Evolutionary conservation across 1,140 invertebrate genomes (phyloP).

Genomic region (Brachystomella parvula): DNA sequence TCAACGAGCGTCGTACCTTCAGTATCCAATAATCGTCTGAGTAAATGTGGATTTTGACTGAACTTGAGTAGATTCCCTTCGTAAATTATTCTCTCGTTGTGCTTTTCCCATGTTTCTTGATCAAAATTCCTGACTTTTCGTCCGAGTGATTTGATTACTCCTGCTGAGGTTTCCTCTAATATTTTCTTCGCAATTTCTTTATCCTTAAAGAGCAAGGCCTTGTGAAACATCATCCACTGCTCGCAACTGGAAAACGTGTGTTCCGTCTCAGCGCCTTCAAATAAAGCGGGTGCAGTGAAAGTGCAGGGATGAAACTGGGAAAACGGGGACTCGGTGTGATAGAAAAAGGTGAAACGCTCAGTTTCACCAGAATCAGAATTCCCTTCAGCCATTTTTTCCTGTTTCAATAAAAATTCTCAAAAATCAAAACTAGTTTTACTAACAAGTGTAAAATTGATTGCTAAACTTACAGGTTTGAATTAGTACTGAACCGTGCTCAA

Average conservation of each 20-base stretch:
- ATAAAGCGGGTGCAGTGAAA: slow-evolving; percentile 6
- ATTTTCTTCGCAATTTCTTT: slow-evolving; percentile 15
- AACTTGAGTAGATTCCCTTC: slow-evolving; percentile 31
- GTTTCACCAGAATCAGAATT: too few species aligned
- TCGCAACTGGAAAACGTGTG: slow-evolving; percentile 20
- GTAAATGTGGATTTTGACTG: slow-evolving; percentile 22
- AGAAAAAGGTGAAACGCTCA: slow-evolving; percentile 33
- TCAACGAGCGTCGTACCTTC: slow-evolving; percentile 31
- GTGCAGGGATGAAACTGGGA: slow-evolving; percentile 23
- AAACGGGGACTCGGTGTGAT: slow-evolving; percentile 16
- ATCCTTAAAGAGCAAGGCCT: slow-evolving; percentile 26
- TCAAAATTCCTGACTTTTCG: slow-evolving; percentile 24
- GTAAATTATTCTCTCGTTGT: slow-evolving; percentile 20
- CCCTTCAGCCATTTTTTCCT: too few species aligned
- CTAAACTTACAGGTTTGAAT: too few species aligned
- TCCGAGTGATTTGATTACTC: slow-evolving; percentile 20
- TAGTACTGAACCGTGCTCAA: too few species aligned
- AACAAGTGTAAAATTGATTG: too few species aligned
- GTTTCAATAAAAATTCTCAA: too few species aligned
- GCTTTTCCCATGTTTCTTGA: slow-evolving; percentile 22
- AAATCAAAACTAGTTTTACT: too few species aligned
- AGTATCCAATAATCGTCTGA: slow-evolving; percentile 17
- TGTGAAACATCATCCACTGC: slow-evolving; percentile 34
- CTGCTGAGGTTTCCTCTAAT: not conserved
- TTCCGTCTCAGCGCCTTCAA: not conserved